Evolutionary conservation across 2,797 vertebrate species (phyloP), one percentile per base, ranked within the genome.

Genomic region (Syncerus caffer): DNA sequence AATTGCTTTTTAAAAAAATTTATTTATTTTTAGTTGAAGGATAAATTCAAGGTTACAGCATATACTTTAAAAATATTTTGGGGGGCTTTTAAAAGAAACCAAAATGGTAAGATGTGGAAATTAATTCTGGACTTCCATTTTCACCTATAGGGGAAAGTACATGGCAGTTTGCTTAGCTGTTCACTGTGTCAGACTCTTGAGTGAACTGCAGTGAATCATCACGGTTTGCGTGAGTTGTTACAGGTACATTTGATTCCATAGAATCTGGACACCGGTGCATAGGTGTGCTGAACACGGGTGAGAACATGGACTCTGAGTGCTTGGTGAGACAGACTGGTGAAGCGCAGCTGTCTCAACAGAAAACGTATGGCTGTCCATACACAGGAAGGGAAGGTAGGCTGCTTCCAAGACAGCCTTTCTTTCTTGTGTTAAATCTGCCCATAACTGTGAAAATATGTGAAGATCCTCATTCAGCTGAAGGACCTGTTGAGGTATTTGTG

Each of bases 311-410:
- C 84, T 89, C 64, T 97, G 98, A 98, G 98, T 96, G 98, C 93
- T 89, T 97, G 96, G 92, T 96, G 82, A 97, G 93, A 98, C 31
- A 71, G 50, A 83, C 96, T 97, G 95, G 96, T 97, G 98, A 97
- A 98, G 83, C 78, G 14, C 92, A 97, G 91, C 98, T 98, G 93
- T 98, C 96, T 98, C 93, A 96, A 93, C 97, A 98, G 97, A 94
- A 76, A 34, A 47, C 98, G 2, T 98, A 86, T 96, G 93, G 58
- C 88, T 97, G 58, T 45, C 60, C 27, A 8, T 96, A 57, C 94
- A 13, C 97, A 98, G 97, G 97, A 98, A 98, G 97, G 96, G 97
- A 98, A 98, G 95, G 96, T 98, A 98, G 98, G 96, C 98, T 97
- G 96, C 97, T 97, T 97, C 95, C 89, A 88, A 97, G 96, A 96